Evolutionary conservation across 2,888 invertebrate species (phyloP).

Genomic region (Orthosia gracilis): DNA sequence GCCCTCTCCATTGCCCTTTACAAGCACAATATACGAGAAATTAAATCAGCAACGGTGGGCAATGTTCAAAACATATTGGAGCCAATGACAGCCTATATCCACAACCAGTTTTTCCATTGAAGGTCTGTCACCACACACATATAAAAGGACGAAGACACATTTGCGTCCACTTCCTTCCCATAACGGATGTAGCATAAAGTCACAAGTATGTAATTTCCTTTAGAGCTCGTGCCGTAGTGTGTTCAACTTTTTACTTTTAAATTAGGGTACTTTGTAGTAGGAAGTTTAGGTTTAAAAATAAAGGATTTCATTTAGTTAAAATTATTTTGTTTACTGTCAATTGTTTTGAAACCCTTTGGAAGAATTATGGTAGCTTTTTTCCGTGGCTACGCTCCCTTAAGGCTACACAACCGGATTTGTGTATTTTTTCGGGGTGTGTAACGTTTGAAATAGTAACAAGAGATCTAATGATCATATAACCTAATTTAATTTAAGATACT

Average conservation of each 20-base stretch:
- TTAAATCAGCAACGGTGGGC: too few species aligned
- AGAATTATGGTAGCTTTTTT: neutral
- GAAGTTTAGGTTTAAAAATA: slow-evolving; percentile 7
- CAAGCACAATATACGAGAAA: too few species aligned
- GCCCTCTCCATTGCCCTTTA: too few species aligned
- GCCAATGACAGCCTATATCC: neutral
- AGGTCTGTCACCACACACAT: slow-evolving; percentile 1
- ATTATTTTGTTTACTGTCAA: neutral
- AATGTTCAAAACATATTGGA: too few species aligned
- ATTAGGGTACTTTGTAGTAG: slow-evolving; percentile 19
- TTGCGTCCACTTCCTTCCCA: slow-evolving; percentile 34
- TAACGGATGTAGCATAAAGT: slow-evolving; percentile 29
- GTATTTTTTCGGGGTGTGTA: too few species aligned
- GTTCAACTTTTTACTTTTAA: slow-evolving; percentile 24
- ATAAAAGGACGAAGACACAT: slow-evolving; percentile 12
- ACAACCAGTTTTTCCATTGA: neutral
- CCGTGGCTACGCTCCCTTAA: too few species aligned
- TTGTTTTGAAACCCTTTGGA: neutral
- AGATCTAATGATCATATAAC: too few species aligned
- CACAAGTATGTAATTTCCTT: slow-evolving; percentile 54
- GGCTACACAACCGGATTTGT: too few species aligned
- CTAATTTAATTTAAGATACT: too few species aligned
- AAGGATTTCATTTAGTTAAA: neutral
- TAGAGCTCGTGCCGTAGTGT: slow-evolving; percentile 31
- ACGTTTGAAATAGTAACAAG: too few species aligned